Evolutionary conservation across 1,140 invertebrate genomes (phyloP).

Genomic region (Diuraphis noxia): DNA sequence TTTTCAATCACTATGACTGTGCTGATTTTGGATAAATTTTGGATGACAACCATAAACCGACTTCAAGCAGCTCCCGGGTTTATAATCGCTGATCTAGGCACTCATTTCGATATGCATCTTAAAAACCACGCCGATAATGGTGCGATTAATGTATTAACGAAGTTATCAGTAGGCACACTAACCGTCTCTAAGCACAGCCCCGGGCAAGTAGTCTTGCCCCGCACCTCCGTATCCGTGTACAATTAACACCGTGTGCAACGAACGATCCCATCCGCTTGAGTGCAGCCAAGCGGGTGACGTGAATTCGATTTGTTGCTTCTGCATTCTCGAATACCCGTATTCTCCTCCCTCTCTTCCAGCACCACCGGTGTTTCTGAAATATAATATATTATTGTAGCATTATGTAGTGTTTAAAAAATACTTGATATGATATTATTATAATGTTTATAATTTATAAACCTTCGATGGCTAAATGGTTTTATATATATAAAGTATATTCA

Average conservation of each 20-base stretch:
- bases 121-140: background rate
- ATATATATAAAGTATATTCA: too few species aligned
- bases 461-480: background rate
- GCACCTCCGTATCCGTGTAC: slow-evolving; percentile 75
- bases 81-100: background rate
- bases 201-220: slow-evolving; percentile 56
- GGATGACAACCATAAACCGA: too few species aligned
- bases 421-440: background rate
- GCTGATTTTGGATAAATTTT: too few species aligned
- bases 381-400: background rate
- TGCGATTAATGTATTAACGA: background rate
- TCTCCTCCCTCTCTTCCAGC: background rate
- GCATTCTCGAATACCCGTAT: background rate
- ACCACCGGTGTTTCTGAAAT: background rate
- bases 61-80: too few species aligned
- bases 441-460: background rate
- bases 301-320: slow-evolving; percentile 59
- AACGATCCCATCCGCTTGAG: slow-evolving; percentile 67
- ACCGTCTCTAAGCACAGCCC: slow-evolving; percentile 58
- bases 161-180: background rate
- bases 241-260: slow-evolving; percentile 70
- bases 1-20: too few species aligned
- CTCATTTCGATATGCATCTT: background rate
- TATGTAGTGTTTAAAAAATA: background rate
- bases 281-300: slow-evolving; percentile 70